Evolutionary conservation across 1,140 invertebrate genomes (phyloP).

Genomic region (Drosophila bifasciata): DNA sequence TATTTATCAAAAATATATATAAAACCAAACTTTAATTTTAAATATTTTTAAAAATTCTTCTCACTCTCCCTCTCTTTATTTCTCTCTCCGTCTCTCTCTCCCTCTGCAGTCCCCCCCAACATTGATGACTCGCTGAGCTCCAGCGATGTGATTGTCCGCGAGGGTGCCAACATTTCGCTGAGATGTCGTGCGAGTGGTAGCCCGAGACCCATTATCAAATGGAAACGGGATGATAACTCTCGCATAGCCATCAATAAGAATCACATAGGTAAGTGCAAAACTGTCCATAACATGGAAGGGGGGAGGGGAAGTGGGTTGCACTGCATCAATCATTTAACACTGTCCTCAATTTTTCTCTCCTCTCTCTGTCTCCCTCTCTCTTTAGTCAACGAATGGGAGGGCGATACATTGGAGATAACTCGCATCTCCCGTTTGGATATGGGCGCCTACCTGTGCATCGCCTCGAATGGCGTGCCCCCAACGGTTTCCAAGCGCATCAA

Average conservation of each 20-base stretch:
- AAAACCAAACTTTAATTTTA: slow-evolving; percentile 39
- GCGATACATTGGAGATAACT: slow-evolving; percentile 92
- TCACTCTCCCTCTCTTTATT: slow-evolving; percentile 67
- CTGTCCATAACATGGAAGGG: too few relatives aligned
- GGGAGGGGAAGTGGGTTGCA: slow-evolving; percentile 8
- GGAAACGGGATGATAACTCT: slow-evolving; percentile 94
- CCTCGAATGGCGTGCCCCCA: slow-evolving; percentile 89
- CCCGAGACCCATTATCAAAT: slow-evolving; percentile 94
- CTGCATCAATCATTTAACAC: slow-evolving; percentile 74
- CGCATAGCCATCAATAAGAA: slow-evolving; percentile 94
- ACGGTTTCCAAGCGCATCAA: slow-evolving; percentile 95
- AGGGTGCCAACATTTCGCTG: slow-evolving; percentile 94
- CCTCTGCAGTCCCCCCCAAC: slow-evolving; percentile 93
- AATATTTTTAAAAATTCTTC: slow-evolving; percentile 29
- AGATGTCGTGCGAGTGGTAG: slow-evolving; percentile 95
- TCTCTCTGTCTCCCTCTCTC: not conserved
- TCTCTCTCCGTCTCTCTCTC: slow-evolving; percentile 5
- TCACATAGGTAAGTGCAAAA: slow-evolving; percentile 87
- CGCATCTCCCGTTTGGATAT: slow-evolving; percentile 94
- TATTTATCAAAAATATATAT: slow-evolving; percentile 41
- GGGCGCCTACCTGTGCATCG: slow-evolving; percentile 95
- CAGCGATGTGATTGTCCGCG: slow-evolving; percentile 96
- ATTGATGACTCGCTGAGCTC: slow-evolving; percentile 95
- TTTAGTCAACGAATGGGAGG: slow-evolving; percentile 92
- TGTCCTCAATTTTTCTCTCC: slow-evolving; percentile 6